phyloP scores from a whole-genome alignment of 1,140 invertebrate species.

The Drosophila mayri region DNA sequence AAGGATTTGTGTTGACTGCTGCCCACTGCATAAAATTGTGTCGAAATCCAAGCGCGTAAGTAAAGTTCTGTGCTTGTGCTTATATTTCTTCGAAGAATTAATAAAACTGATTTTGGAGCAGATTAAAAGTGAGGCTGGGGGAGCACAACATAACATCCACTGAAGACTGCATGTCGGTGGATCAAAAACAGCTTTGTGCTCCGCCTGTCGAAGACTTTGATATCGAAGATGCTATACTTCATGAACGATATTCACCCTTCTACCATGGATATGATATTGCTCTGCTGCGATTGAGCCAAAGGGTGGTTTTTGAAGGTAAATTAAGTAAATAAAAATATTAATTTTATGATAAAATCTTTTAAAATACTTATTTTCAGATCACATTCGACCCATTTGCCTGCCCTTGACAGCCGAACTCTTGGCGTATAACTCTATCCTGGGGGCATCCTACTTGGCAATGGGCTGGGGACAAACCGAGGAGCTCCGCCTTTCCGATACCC shows the following conservation, averaged over 20 bases:
- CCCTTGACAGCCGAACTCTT: neutral
- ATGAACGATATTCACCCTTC: neutral
- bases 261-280: neutral
- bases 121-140: constrained; percentile 2
- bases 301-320: neutral
- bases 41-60: neutral
- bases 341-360: no score
- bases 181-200: neutral
- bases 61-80: neutral
- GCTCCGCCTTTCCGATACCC: neutral
- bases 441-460: neutral
- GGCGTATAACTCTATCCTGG: neutral
- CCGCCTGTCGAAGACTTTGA: constrained; percentile 1
- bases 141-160: constrained; percentile 10
- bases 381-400: constrained; percentile 8
- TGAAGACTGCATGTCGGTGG: neutral
- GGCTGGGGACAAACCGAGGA: constrained; percentile 12
- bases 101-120: neutral
- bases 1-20: constrained; percentile 8
- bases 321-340: neutral
- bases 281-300: neutral
- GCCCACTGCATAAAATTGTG: constrained; percentile 4
- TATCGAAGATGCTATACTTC: neutral
- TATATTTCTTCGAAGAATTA: neutral
- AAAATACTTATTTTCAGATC: neutral